A percentile compares a stretch with the other conserved stretches of the same genome.
These are phyloP conservation scores for Brachionus koreanus DNA, from an alignment of 1,140 invertebrate species.

Conservation along the genomic window DNA sequence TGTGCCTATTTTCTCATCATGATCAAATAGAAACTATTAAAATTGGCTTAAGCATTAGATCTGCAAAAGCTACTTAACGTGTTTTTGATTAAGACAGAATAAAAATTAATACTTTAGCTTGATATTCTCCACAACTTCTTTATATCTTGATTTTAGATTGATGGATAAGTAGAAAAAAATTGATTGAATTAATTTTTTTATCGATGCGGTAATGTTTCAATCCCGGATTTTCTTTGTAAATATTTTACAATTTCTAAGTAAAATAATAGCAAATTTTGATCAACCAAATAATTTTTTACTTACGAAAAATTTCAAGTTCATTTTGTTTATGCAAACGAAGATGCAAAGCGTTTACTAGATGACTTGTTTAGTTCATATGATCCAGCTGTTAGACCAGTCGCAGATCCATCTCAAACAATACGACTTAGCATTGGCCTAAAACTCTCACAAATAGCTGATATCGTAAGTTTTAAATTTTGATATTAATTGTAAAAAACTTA, in stretches of 20 bases:
- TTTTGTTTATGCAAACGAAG: slow-evolving; percentile 16
- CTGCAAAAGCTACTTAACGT: neutral
- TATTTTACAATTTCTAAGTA: neutral
- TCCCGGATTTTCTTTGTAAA: neutral
- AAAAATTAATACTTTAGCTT: neutral
- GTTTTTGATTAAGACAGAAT: neutral
- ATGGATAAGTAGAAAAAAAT: neutral
- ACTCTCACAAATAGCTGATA: slow-evolving; percentile 41
- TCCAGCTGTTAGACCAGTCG: slow-evolving; percentile 22
- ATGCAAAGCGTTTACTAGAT: slow-evolving; percentile 31
- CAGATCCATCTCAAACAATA: slow-evolving; percentile 3
- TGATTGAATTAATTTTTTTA: neutral
- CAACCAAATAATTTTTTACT: neutral
- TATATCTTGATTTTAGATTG: neutral
- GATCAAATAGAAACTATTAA: neutral
- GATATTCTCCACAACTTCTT: neutral
- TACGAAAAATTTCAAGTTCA: neutral
- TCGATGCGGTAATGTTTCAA: neutral
- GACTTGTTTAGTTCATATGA: slow-evolving; percentile 40
- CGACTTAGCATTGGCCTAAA: slow-evolving; percentile 31
- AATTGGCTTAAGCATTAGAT: neutral
- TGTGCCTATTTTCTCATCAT: neutral
- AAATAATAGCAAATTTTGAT: neutral
- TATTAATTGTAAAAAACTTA: neutral
- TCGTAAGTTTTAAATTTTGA: slow-evolving; percentile 15